Conservation (phyloP, 2,797 vertebrate genomes). For the Gadopsis marmoratus region DNA sequence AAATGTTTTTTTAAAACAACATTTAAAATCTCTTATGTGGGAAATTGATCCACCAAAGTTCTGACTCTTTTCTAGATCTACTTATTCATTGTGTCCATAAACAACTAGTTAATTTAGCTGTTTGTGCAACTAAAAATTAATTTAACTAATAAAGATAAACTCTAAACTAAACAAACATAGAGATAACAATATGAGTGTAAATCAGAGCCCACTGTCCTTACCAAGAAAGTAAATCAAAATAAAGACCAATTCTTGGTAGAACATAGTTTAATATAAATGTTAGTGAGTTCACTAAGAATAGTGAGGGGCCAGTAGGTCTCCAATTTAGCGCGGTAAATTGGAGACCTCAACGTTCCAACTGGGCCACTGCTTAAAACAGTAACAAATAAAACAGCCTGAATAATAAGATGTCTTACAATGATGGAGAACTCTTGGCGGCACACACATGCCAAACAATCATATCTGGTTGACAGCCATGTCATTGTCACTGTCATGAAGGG, state of each 20-base stretch:
- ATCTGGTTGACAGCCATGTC: conserved; percentile 31
- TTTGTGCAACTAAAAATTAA: neutral
- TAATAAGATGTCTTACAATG: conserved; percentile 21
- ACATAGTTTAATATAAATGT: conserved; percentile 4
- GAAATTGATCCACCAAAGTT: no score
- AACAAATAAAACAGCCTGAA: conserved; percentile 12
- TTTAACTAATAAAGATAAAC: neutral
- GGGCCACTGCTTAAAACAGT: conserved; percentile 11
- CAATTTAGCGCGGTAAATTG: neutral
- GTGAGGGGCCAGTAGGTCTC: neutral
- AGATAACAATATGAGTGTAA: neutral
- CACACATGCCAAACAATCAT: conserved; percentile 23
- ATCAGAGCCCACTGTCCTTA: neutral
- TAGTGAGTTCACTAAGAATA: conserved; percentile 7
- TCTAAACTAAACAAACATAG: neutral
- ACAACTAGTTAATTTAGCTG: neutral
- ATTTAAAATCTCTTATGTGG: neutral
- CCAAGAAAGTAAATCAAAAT: neutral
- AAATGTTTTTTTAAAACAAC: neutral
- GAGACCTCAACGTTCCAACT: conserved; percentile 8
- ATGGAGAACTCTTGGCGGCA: neutral
- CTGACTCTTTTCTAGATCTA: neutral
- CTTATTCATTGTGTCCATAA: neutral
- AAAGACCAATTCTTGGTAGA: conserved; percentile 7
- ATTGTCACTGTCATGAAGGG: conserved; percentile 21